Evolutionary conservation across 2,797 vertebrate species (phyloP), one percentile per base, ranked within the genome.

Genomic region (Distichodus sexfasciatus): DNA sequence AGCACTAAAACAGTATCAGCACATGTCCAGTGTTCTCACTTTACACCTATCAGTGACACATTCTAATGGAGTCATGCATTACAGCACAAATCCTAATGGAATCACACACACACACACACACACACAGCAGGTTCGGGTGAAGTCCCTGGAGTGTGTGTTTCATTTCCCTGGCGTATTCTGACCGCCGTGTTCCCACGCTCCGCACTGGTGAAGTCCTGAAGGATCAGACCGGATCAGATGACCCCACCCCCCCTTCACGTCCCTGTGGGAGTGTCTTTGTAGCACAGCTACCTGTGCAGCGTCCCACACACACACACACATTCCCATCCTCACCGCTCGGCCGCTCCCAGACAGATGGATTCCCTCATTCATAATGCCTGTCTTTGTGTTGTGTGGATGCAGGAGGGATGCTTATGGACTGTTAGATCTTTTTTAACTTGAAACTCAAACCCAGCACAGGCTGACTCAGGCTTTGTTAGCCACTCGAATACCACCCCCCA

Each of bases 341-440:
- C 69, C 76, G 77, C 78, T 85, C 85, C 78, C 84, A 85, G 53
- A 63, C 75, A 70, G 80, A 86, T 86, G 76, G 79, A 61, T 81
- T 82, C 60, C 71, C 68, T 79, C 72, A 28, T 72, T 85, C 74
- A 89, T 84, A 89, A 87, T 88, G 86, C 80, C 78, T 53, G 81
- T 71, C 79, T 86, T 90, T 92, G 86, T 88, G 79, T 76, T 51
- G 77, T 66, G 78, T 74, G 77, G 64, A 77, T 76, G 67, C 75
- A 55, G 55, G 61, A 77, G 77, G 69, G 58, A 72, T 9, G 60
- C 68, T 75, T 14, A 6, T 71, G 70, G n/a, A n/a, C n/a, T n/a
- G n/a, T n/a, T n/a, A n/a, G n/a, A n/a, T n/a, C n/a, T n/a, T n/a
- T n/a, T n/a, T n/a, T n/a, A n/a, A n/a, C n/a, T n/a, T n/a, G n/a